Evolutionary conservation across 1,140 invertebrate species (phyloP).

Genomic region (Sminthurinus signatus): DNA sequence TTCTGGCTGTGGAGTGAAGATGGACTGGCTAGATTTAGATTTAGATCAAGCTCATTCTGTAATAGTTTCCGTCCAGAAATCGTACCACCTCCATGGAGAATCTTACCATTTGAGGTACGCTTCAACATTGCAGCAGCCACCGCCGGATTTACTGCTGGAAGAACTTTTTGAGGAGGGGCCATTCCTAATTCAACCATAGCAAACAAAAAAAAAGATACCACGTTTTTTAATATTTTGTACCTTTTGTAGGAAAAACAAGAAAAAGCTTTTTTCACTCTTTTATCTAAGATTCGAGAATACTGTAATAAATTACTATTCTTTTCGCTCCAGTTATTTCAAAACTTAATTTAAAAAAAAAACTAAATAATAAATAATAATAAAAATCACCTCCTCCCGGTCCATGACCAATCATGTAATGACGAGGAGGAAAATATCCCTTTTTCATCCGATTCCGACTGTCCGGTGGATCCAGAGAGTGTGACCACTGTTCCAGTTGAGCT

Average conservation of each 20-base stretch:
- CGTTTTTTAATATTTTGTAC: too few species aligned
- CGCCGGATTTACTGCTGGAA: constrained; percentile 24
- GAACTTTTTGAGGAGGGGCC: constrained; percentile 34
- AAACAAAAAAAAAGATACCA: too few species aligned
- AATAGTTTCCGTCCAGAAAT: constrained; percentile 53
- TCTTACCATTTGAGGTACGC: constrained; percentile 66
- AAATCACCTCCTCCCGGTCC: too few species aligned
- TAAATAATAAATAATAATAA: too few species aligned
- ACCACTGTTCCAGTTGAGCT: constrained; percentile 14
- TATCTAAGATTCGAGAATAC: too few species aligned
- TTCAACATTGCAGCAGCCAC: constrained; percentile 13
- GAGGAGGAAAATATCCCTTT: constrained; percentile 30
- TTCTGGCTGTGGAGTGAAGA: neutral
- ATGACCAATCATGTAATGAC: neutral
- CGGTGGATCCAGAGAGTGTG: constrained; percentile 14
- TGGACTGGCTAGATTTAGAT: too few species aligned
- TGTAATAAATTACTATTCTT: too few species aligned
- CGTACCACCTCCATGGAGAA: constrained; percentile 68
- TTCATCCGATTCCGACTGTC: constrained; percentile 33
- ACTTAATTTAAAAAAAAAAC: too few species aligned
- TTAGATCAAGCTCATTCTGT: constrained; percentile 20
- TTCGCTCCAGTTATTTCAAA: too few species aligned
- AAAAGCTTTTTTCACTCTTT: too few species aligned
- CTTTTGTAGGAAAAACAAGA: too few species aligned
- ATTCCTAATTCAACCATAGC: constrained; percentile 9